Evolutionary conservation across 2,797 vertebrate genomes (phyloP).

Genomic region (Chanos chanos): DNA sequence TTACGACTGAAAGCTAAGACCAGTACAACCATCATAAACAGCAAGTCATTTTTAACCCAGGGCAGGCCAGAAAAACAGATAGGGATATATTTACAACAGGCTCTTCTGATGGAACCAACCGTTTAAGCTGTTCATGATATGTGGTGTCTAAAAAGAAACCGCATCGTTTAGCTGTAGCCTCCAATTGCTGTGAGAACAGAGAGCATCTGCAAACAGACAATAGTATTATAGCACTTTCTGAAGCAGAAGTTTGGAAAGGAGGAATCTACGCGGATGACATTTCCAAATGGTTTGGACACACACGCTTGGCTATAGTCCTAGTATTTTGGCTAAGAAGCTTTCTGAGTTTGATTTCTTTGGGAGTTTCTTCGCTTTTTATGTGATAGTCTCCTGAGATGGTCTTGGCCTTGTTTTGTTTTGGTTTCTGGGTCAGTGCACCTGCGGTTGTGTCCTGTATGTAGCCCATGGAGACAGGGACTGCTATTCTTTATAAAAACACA

Average conservation of each 20-base stretch:
- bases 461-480: slow-evolving; percentile 28
- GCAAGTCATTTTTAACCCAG: too few relatives aligned
- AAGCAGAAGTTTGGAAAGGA: background rate
- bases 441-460: slow-evolving; percentile 47
- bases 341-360: slow-evolving; percentile 43
- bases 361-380: slow-evolving; percentile 40
- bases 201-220: slow-evolving; percentile 53
- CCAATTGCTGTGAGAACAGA: too few relatives aligned
- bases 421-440: slow-evolving; percentile 61
- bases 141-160: too few relatives aligned
- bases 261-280: slow-evolving; percentile 50
- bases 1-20: too few relatives aligned
- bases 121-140: too few relatives aligned
- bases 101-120: too few relatives aligned
- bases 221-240: slow-evolving; percentile 42
- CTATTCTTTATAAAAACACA: background rate
- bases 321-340: slow-evolving; percentile 51
- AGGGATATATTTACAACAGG: too few relatives aligned
- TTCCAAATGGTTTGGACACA: slow-evolving; percentile 53
- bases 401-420: slow-evolving; percentile 58
- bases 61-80: too few relatives aligned
- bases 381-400: slow-evolving; percentile 47
- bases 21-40: too few relatives aligned
- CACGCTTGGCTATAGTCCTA: slow-evolving; percentile 61
- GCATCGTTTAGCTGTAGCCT: too few relatives aligned